Evolutionary conservation across 2,797 vertebrate genomes (phyloP).

Genomic region (Paedocypris micromegethes): DNA sequence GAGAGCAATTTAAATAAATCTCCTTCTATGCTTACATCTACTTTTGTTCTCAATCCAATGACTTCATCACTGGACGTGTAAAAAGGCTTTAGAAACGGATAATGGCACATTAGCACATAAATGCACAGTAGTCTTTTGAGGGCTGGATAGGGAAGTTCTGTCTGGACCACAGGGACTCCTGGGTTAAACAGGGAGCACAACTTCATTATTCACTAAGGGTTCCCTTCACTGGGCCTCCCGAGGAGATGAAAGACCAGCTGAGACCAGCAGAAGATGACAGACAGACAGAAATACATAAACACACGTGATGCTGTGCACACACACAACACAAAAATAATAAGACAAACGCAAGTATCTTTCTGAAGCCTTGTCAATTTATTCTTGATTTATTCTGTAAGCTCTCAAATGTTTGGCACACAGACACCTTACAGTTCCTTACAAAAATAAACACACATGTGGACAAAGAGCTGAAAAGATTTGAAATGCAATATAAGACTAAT

Average conservation of each 20-base stretch:
- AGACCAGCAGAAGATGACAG: conserved; percentile 25
- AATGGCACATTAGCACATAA: conserved; percentile 58
- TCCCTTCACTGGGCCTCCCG: conserved; percentile 35
- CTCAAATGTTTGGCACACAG: conserved; percentile 42
- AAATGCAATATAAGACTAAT: conserved; percentile 17
- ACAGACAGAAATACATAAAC: conserved; percentile 1
- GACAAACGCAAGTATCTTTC: conserved; percentile 18
- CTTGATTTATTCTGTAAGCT: conserved; percentile 41
- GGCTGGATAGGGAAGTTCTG: conserved; percentile 28
- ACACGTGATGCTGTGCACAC: conserved; percentile 14
- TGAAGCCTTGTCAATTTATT: conserved; percentile 31
- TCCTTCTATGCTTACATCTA: conserved; percentile 24
- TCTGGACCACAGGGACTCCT: conserved; percentile 41
- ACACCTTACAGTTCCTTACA: conserved; percentile 19
- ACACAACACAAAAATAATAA: conserved; percentile 12
- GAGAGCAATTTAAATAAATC: conserved; percentile 6
- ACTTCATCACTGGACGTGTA: conserved; percentile 34
- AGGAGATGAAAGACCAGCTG: conserved; percentile 31
- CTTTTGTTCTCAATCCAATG: conserved; percentile 36
- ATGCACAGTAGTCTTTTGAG: conserved; percentile 41
- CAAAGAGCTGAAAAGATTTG: conserved; percentile 17
- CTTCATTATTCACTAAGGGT: conserved; percentile 43
- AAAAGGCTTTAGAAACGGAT: conserved; percentile 32
- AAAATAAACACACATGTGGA: conserved; percentile 31
- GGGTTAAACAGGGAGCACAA: conserved; percentile 28